Conservation (phyloP, 1,140 invertebrate species). For the Acromyrmex echinatior region DNA sequence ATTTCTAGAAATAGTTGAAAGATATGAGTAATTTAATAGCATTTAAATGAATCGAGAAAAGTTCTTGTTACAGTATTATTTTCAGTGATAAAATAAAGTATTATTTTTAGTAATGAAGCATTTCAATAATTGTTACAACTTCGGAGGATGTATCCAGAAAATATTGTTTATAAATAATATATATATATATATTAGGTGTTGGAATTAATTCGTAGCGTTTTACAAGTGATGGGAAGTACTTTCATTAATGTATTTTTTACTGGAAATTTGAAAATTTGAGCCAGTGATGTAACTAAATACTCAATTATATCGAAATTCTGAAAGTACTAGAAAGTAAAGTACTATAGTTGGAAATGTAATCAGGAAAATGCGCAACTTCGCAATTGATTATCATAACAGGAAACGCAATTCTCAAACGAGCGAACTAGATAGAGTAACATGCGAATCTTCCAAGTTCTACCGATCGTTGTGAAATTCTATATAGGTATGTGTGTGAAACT, state of each 20-base stretch:
- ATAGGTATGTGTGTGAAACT: conserved; percentile 13
- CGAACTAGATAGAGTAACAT: neutral
- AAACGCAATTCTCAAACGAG: neutral
- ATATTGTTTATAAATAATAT: neutral
- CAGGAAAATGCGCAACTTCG: neutral
- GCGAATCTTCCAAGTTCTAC: neutral
- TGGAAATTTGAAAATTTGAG: neutral
- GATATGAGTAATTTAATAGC: neutral
- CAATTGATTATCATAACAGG: neutral
- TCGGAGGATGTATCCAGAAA: neutral
- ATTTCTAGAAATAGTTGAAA: neutral
- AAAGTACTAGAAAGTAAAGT: neutral
- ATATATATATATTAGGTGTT: neutral
- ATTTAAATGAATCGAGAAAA: neutral
- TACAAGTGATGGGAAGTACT: no score
- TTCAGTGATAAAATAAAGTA: neutral
- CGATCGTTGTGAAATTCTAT: neutral
- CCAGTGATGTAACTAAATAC: neutral
- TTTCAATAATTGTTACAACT: neutral
- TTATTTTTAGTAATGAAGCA: neutral
- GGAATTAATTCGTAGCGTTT: no score
- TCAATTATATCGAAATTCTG: neutral
- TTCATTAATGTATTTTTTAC: no score
- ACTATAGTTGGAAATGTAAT: neutral
- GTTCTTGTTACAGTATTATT: neutral